Base-by-base conservation (phyloP, 2,888 invertebrate species). In the Amphipyra tragopoginis region DNA sequence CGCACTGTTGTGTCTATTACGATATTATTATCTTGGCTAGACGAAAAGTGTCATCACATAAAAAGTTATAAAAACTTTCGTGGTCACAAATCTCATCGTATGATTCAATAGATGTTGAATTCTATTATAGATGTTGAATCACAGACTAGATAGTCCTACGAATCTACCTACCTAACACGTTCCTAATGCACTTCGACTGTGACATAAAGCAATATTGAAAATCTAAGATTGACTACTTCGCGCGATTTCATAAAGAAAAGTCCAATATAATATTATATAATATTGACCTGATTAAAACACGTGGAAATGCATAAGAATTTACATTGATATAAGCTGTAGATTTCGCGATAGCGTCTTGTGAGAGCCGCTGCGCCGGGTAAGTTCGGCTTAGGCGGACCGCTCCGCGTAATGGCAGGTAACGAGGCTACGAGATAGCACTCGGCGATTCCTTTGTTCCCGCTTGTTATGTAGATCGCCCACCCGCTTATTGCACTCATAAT, bases 381-480 rank as follows among this genome's bases (percentile, higher is more conserved):
- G 48, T 39, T 57, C 45, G 56, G 34, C 47, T 51, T 39, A 39
- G 55, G 26, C 51, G 52, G 33, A 57, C 51, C 65, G 70, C 66
- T 66, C 61, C 67, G 75, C 57, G 69, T 77, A 80, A 69, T 76
- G 60, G 65, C 79, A 75, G 77, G 75, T 79, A 85, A 80, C 79
- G 60, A 77, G 65, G 70, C 80, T 80, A 77, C 79, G 73, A 84
- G 84, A 83, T 85, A 81, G 77, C 80, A 80, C 75, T 65, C 74
- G 69, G 75, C 79, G 79, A 74, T 81, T 80, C 80, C 78, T 85
- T 86, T 86, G 86, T 87, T 86, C 76, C 83, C 71, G 65, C 80
- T 80, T 78, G 82, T 83, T 84, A 85, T 85, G 85, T 79, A 85
- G 77, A 85, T 85, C 69, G 74, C 72, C 77, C 75, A 66, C 62